These are phyloP conservation scores for Connochaetes taurinus DNA, from an alignment of 2,113 vertebrate genomes.

Conservation along the genomic window DNA sequence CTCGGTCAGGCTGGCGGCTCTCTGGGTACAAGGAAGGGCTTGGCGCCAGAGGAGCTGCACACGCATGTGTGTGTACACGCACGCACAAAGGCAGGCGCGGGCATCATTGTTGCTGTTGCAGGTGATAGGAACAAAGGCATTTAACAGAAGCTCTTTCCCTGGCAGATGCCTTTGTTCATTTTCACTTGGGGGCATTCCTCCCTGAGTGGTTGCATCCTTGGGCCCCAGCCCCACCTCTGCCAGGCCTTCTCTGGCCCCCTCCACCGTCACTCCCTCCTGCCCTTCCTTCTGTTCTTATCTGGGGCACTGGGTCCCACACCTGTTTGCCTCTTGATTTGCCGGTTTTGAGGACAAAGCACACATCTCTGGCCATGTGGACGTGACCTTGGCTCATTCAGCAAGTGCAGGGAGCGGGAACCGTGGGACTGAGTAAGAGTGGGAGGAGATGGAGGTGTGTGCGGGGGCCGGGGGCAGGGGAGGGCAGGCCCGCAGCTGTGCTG, in stretches of 20 bases:
- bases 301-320: not conserved
- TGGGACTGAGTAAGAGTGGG: not conserved
- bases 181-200: not conserved
- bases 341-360: not conserved
- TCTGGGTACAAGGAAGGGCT: not conserved
- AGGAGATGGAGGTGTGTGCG: not conserved
- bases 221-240: not conserved
- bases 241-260: not conserved
- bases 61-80: fast-evolving
- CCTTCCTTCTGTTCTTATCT: not conserved
- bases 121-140: not conserved
- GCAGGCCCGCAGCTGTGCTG: not conserved
- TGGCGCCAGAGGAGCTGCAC: not conserved
- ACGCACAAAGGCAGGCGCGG: fast-evolving
- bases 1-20: not conserved
- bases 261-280: not conserved
- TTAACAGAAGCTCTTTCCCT: not conserved
- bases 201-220: not conserved
- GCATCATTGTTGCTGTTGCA: not conserved
- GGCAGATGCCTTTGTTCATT: not conserved
- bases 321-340: not conserved
- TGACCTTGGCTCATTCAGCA: not conserved
- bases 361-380: not conserved
- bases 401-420: not conserved
- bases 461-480: not conserved